Conservation (phyloP, 2,113 vertebrate genomes). For the Stigmatopora nigra region DNA sequence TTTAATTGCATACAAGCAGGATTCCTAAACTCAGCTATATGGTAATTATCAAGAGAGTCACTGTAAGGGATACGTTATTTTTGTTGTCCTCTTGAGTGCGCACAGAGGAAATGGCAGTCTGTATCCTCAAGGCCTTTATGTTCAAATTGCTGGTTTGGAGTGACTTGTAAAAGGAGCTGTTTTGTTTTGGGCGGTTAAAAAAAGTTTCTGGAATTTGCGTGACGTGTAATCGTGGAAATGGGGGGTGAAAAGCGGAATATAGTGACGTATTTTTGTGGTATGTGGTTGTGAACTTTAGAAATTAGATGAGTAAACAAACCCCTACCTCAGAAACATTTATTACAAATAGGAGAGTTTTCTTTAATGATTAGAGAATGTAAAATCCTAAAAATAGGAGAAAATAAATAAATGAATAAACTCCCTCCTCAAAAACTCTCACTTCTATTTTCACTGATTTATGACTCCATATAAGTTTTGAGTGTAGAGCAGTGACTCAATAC, state of each 20-base stretch:
- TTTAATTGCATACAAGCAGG: constrained; percentile 18
- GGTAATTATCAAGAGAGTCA: constrained; percentile 1
- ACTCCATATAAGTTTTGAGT: background rate
- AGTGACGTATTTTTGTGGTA: no score
- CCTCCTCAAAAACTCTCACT: no score
- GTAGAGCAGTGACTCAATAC: constrained; percentile 28
- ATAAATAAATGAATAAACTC: no score
- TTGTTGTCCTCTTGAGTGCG: background rate
- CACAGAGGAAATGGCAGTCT: background rate
- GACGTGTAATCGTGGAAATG: background rate
- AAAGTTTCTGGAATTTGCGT: background rate
- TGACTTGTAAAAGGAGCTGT: background rate
- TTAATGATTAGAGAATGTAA: no score
- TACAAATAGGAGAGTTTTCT: no score
- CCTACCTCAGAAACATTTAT: no score
- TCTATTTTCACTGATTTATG: no score
- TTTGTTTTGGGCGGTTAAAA: background rate
- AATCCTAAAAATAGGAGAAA: no score
- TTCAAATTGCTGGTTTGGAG: constrained; percentile 3
- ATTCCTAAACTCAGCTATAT: constrained; percentile 14
- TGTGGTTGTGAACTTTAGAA: no score
- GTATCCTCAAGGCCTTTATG: background rate
- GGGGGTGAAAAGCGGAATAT: background rate
- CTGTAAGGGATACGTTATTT: background rate
- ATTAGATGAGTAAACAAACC: no score